Conservation (phyloP, 1,140 invertebrate genomes). For the Batillaria attramentaria region DNA sequence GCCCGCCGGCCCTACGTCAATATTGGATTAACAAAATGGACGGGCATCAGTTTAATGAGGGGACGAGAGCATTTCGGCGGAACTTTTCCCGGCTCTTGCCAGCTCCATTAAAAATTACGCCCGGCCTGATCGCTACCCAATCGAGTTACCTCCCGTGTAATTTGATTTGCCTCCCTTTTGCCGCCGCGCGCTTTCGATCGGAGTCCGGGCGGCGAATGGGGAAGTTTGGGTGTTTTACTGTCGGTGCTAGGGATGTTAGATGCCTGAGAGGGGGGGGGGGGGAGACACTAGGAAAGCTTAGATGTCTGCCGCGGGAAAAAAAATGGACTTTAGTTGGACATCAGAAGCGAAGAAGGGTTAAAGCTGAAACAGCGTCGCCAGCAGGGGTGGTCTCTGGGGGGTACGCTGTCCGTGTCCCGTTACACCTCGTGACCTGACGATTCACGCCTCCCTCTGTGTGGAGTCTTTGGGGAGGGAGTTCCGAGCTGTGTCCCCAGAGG, state of each 20-base stretch:
- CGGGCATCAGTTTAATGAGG: constrained; percentile 30
- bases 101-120: constrained; percentile 35
- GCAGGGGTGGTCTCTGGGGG: no score
- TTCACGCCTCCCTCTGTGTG: no score
- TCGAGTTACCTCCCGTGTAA: constrained; percentile 30
- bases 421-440: no score
- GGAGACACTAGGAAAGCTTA: no score
- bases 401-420: no score
- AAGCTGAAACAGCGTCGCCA: neutral
- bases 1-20: constrained; percentile 7
- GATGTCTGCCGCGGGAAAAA: neutral
- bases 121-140: constrained; percentile 33
- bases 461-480: no score
- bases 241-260: neutral
- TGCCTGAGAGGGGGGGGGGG: neutral
- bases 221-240: neutral
- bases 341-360: neutral
- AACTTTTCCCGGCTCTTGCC: constrained; percentile 24
- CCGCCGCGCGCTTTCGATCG: neutral
- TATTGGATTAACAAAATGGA: constrained; percentile 27
- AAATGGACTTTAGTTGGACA: neutral
- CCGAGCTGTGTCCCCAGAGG: no score
- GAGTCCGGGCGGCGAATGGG: neutral
- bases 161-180: constrained; percentile 26
- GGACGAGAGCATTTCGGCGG: constrained; percentile 23